Evolutionary conservation across 2,113 vertebrate genomes (phyloP).

Genomic region (Sebastes schlegelii): DNA sequence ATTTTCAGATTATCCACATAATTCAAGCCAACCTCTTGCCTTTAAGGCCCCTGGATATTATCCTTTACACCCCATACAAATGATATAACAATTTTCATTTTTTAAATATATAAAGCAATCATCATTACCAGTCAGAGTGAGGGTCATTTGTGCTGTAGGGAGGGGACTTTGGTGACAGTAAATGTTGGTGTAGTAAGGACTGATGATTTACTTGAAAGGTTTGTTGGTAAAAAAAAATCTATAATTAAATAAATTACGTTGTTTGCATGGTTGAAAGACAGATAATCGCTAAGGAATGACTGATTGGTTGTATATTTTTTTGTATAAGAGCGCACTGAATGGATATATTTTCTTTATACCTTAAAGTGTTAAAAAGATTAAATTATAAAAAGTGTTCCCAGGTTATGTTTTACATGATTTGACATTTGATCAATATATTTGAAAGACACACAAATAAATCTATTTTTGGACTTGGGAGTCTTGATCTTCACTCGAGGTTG

Average conservation of each 20-base stretch:
- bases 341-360: constrained; percentile 65
- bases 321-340: constrained; percentile 70
- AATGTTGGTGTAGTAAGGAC: constrained; percentile 14
- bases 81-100: not conserved
- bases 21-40: not conserved
- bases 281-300: constrained; percentile 45
- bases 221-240: constrained; percentile 29
- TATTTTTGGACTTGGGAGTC: constrained; percentile 74
- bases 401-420: constrained; percentile 55
- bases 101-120: constrained; percentile 19
- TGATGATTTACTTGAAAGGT: constrained; percentile 52
- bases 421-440: constrained; percentile 59
- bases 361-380: constrained; percentile 65
- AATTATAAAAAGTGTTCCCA: constrained; percentile 72
- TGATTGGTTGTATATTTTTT: constrained; percentile 78
- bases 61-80: constrained; percentile 2
- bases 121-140: constrained; percentile 29
- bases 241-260: not conserved
- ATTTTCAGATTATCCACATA: constrained; percentile 4
- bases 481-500: constrained; percentile 32
- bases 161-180: not conserved
- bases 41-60: not conserved
- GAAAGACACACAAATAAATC: constrained; percentile 67
- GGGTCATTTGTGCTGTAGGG: constrained; percentile 3
- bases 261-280: constrained; percentile 25